Percentiles rank a stretch among this genome's conserved stretches.
phyloP scores from a whole-genome alignment of 1,140 invertebrate genomes.

The Lordiphosa stackelbergi region DNA sequence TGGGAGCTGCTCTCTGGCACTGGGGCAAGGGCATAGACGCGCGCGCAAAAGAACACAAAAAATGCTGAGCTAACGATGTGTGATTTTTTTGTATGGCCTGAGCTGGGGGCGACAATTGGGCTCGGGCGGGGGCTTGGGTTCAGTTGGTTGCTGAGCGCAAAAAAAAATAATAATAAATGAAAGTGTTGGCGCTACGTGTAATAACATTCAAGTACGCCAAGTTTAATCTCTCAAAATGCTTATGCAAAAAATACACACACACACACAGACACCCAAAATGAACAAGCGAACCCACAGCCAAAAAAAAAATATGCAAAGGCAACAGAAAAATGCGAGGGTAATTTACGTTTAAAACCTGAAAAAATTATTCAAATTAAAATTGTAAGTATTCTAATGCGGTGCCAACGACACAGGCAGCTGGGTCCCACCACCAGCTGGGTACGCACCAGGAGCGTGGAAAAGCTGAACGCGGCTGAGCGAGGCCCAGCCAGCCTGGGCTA shows the following conservation, averaged over 20 bases:
- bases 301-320: slow-evolving; percentile 48
- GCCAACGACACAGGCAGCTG: slow-evolving; percentile 43
- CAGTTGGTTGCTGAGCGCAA: slow-evolving; percentile 49
- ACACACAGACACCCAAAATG: slow-evolving; percentile 27
- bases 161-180: slow-evolving; percentile 75
- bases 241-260: slow-evolving; percentile 53
- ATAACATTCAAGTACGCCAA: slow-evolving; percentile 74
- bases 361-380: slow-evolving; percentile 75
- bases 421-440: slow-evolving; percentile 36
- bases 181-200: slow-evolving; percentile 72
- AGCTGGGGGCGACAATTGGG: slow-evolving; percentile 28
- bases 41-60: slow-evolving; percentile 42
- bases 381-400: slow-evolving; percentile 71
- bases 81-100: slow-evolving; percentile 70
- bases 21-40: slow-evolving; percentile 43
- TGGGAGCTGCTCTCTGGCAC: slow-evolving; percentile 51
- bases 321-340: slow-evolving; percentile 57
- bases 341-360: slow-evolving; percentile 74
- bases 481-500: slow-evolving; percentile 57
- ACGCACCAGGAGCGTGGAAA: slow-evolving; percentile 25
- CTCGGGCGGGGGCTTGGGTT: slow-evolving; percentile 34
- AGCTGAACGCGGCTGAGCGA: slow-evolving; percentile 17
- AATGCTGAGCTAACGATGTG: slow-evolving; percentile 73
- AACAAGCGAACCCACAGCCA: slow-evolving; percentile 23
- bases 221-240: slow-evolving; percentile 75